Evolutionary conservation across 92 coral and sea anemone genomes (phyloP).

Genomic region (Pocillopora meandrina): DNA sequence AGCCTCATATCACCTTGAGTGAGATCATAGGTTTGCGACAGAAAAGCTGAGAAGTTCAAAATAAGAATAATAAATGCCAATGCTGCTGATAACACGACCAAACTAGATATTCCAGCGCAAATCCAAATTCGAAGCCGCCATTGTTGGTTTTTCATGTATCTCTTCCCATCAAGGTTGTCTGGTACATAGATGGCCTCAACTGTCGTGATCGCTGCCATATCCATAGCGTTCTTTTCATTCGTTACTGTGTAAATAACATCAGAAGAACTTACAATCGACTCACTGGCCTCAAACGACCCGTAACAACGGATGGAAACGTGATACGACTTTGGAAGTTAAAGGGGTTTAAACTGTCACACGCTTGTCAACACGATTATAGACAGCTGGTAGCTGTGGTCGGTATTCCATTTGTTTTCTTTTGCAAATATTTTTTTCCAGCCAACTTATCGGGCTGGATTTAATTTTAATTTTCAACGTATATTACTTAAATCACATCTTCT

Average conservation of each 20-base stretch:
- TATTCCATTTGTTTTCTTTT: neutral
- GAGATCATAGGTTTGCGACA: conserved; percentile 69
- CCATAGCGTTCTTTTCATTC: neutral
- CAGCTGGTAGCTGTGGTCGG: neutral
- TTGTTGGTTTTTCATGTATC: conserved; percentile 52
- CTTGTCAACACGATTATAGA: too few relatives aligned
- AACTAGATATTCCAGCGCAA: conserved; percentile 63
- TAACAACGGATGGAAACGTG: neutral
- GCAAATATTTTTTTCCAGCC: neutral
- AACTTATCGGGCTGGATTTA: neutral
- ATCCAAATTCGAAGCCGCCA: conserved; percentile 76
- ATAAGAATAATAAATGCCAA: conserved; percentile 72
- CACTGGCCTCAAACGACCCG: conserved; percentile 11
- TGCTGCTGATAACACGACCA: conserved; percentile 59
- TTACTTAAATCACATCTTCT: neutral
- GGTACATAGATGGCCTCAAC: conserved; percentile 24
- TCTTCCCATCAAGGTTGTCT: conserved; percentile 36
- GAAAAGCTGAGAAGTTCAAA: conserved; percentile 67
- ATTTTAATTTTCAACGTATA: too few relatives aligned
- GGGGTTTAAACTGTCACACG: conserved; percentile 3
- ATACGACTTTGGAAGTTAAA: neutral
- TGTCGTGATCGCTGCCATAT: conserved; percentile 17
- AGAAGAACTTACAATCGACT: neutral
- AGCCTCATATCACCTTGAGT: conserved; percentile 80
- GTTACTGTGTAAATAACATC: neutral